Percentiles rank a stretch among this genome's conserved stretches.
phyloP scores from a whole-genome alignment of 2,113 vertebrate genomes.

The Eurypyga helias region DNA sequence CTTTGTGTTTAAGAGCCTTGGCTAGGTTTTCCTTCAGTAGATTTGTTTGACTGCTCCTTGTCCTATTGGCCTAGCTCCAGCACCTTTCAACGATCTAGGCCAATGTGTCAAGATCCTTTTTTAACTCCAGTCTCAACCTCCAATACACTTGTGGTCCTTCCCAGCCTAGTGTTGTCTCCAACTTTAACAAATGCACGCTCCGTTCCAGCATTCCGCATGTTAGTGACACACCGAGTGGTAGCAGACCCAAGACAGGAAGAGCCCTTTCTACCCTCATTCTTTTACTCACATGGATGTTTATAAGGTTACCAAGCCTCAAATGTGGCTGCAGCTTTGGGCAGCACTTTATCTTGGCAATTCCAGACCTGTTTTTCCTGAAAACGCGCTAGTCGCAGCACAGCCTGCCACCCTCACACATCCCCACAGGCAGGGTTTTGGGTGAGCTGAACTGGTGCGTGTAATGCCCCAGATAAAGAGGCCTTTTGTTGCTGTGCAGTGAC shows the following conservation, averaged over 20 bases:
- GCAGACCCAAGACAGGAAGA: background rate
- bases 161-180: background rate
- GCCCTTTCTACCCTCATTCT: background rate
- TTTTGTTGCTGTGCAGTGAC: conserved; percentile 30
- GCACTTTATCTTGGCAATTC: too few relatives aligned
- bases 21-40: background rate
- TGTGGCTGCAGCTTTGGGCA: background rate
- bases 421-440: background rate
- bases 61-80: background rate
- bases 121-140: background rate
- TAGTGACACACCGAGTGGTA: background rate
- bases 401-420: background rate
- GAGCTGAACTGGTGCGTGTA: background rate
- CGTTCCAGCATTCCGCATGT: background rate
- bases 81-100: background rate
- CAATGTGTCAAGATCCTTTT: background rate
- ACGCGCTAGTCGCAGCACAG: background rate
- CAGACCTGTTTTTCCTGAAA: too few relatives aligned
- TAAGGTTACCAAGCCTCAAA: background rate
- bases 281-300: background rate
- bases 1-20: background rate
- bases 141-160: background rate
- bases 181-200: background rate
- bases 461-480: background rate
- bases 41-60: background rate